Base-by-base conservation (phyloP, 2,888 invertebrate species). In the Oscheius myriophilus region DNA sequence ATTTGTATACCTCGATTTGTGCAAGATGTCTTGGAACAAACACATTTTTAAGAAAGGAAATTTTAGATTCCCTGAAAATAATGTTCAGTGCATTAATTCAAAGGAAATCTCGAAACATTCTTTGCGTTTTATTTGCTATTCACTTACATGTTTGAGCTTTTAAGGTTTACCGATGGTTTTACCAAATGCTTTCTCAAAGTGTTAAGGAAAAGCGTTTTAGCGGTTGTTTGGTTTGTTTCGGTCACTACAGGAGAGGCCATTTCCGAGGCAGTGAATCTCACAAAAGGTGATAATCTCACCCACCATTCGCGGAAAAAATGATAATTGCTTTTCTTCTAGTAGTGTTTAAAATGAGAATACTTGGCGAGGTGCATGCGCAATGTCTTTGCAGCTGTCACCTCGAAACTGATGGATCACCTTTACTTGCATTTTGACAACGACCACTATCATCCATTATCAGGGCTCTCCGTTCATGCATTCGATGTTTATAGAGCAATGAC, bases 321-420 rank as follows among this genome's bases (percentile, higher is more conserved):
- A 33, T 33, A 33, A 33, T 33, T 33, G 33, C 4, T 11, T 7
- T 45, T 2, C 23, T 49, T 49, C 18, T 11, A 49, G 23, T 18
- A 57, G 14, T 21, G 42, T 43, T 58, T 33, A 62, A 46, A 18
- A 2, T 23, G 26, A 43, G 25, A 53, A 54, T 53, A 63, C 42
- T 52, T 42, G 23, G 49, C 42, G 1, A n/a, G 33, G 63, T 63
- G 53, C 63, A 63, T 63, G 53, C 61, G 43, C 59, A 23, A 45
- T 59, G 45, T 59, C 59, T 53, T 63, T 65, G 51, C 65, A 65
- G 65, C 65, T 65, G 65, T 65, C 65, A 57, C 57, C 51, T 65
- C 46, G 33, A 55, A 26, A 43, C 51, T 65, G 57, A 65, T 65
- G 65, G 65, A 65, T 54, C 65, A 55, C 57, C 65, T 54, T 57